Evolutionary conservation across 2,113 vertebrate species (phyloP).

Genomic region (Henicopernis longicauda): DNA sequence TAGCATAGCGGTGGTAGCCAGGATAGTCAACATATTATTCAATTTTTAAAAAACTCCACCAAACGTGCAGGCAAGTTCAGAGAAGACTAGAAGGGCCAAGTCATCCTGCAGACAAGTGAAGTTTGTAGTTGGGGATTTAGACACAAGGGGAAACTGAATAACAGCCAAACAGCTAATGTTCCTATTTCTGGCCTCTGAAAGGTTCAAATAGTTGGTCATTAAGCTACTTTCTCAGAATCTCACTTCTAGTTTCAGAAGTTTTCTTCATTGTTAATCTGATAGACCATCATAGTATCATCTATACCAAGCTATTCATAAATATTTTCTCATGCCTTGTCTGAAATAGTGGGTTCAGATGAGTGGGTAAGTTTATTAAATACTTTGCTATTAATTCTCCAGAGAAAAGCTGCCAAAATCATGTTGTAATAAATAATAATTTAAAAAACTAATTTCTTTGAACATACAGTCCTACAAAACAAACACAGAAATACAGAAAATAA

Average conservation of each 20-base stretch:
- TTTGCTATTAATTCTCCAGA: background rate
- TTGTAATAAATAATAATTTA: background rate
- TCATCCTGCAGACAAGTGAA: background rate
- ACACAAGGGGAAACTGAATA: background rate
- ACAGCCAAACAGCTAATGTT: background rate
- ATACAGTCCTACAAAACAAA: background rate
- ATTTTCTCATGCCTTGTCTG: background rate
- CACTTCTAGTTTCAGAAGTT: background rate
- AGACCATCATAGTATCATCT: background rate
- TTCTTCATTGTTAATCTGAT: background rate
- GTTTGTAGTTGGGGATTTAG: background rate
- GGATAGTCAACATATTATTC: background rate
- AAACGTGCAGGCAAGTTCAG: background rate
- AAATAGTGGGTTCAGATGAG: background rate
- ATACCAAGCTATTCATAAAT: too few species aligned
- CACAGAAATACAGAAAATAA: background rate
- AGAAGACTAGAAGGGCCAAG: background rate
- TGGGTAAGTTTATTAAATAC: background rate
- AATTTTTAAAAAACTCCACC: background rate
- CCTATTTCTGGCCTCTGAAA: background rate
- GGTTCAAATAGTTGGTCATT: background rate
- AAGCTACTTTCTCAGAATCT: background rate
- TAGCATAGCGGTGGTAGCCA: background rate
- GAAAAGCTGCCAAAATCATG: background rate
- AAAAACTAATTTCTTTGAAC: background rate